These are phyloP conservation scores for Heliocidaris erythrogramma DNA, from an alignment of 35 echinoderm and acorn worm genomes.

Conservation along the genomic window DNA sequence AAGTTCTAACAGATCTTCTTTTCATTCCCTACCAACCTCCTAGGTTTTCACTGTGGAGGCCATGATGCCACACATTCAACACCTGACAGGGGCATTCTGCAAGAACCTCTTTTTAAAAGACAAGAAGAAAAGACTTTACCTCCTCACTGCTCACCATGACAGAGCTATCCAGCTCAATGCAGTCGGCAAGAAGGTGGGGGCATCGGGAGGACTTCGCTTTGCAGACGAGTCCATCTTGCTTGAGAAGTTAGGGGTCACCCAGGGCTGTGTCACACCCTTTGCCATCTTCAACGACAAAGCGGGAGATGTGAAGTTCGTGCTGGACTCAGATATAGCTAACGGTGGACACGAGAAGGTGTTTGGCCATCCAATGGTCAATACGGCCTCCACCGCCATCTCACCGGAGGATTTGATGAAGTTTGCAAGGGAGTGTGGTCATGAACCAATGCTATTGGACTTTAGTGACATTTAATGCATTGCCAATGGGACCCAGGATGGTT, in stretches of 20 bases:
- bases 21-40: not conserved
- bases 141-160: constrained; percentile 71
- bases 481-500: not conserved
- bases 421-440: constrained; percentile 71
- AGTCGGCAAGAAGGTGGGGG: constrained; percentile 83
- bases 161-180: constrained; percentile 57
- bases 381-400: constrained; percentile 70
- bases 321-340: constrained; percentile 71
- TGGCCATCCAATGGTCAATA: constrained; percentile 89
- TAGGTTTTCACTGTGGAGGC: constrained; percentile 95
- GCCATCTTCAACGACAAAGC: constrained; percentile 88
- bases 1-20: not conserved
- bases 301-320: constrained; percentile 71
- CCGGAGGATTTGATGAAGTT: constrained; percentile 90
- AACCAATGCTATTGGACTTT: constrained; percentile 74
- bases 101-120: constrained; percentile 94
- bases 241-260: constrained; percentile 81
- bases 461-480: constrained; percentile 20
- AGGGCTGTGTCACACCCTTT: constrained; percentile 91
- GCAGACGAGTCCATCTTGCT: constrained; percentile 83
- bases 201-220: constrained; percentile 83
- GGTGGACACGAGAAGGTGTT: constrained; percentile 70
- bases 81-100: constrained; percentile 55
- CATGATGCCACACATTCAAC: constrained; percentile 84
- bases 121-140: constrained; percentile 92